Evolutionary conservation across 2,113 vertebrate species (phyloP), one percentile per base, ranked within the genome.

Genomic region (Telmatochromis sp.): DNA sequence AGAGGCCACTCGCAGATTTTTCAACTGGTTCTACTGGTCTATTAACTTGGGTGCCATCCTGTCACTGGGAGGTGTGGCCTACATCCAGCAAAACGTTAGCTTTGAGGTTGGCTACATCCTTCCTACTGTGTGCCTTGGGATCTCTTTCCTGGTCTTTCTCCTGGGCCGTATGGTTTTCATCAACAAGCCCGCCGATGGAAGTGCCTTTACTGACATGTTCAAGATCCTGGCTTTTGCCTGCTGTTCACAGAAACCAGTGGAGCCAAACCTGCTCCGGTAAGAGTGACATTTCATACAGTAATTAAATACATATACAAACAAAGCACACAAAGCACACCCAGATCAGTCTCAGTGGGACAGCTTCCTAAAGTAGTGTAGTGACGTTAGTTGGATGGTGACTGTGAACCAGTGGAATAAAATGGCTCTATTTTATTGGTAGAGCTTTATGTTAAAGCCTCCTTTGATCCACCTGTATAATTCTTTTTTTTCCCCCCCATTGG

Each of bases 21-120:
- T 99, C 91, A 99, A 99, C 92, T 99, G 98, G 98, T 99, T 99
- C 95, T 99, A 99, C 81, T 99, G 99, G 99, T 99, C 98, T 96
- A 99, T 99, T 86, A 99, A 99, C 45, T 89, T 99, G 91, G 98
- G 99, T 49, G 98, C 99, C 1, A 98, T 99, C 87, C 3, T 99
- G 0, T 99, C 98, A 1, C 95, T 99, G 80, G 98, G 98, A 15
- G 97, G 97, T 57, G 96, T 99, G 58, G 98, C 98, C 1, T 99
- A 99, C 92, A 96, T 99, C 53, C 98, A 99, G 88, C 99, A 99
- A 95, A 99, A 99, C 2, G 9, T 97, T 80, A 97, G 95, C 91
- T 99, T 99, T 58, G 85, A 96, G 2, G 9, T 94, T 0, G 99
- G 99, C 19, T 99, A 98, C 90, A 96, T 96, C 84, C 96, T 99